Conservation (phyloP, 2,888 invertebrate species). For the Andricus quercusramuli region DNA sequence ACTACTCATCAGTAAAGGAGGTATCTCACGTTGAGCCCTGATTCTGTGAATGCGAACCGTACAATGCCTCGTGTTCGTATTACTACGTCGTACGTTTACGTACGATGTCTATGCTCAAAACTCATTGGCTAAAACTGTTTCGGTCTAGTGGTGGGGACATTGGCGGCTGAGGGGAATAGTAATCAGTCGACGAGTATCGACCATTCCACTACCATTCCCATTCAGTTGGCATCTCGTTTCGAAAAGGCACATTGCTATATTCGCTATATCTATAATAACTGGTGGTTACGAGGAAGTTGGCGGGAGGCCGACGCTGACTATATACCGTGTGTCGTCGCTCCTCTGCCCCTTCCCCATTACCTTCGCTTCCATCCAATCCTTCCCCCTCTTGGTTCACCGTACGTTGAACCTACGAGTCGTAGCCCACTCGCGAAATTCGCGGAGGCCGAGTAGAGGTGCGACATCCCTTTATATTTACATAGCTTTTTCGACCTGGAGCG, state of each 20-base stretch:
- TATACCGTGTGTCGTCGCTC: not conserved
- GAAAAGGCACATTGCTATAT: conserved; percentile 37
- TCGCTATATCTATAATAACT: not conserved
- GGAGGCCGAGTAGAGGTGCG: conserved; percentile 18
- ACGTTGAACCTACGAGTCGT: conserved; percentile 37
- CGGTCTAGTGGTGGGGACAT: conserved; percentile 25
- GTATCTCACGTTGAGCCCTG: not conserved
- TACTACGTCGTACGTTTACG: conserved; percentile 32
- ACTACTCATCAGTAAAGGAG: not conserved
- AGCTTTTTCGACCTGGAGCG: conserved; percentile 14
- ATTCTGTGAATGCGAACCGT: conserved; percentile 16
- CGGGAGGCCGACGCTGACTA: not conserved
- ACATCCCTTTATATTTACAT: conserved; percentile 42
- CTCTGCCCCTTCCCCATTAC: conserved; percentile 1
- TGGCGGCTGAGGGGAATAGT: conserved; percentile 47
- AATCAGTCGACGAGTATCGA: conserved; percentile 62
- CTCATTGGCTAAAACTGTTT: conserved; percentile 33
- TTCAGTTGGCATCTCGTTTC: conserved; percentile 61
- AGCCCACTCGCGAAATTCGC: conserved; percentile 36
- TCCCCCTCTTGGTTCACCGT: conserved; percentile 8
- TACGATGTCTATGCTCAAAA: conserved; percentile 27
- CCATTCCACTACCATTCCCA: conserved; percentile 70
- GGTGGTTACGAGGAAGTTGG: conserved; percentile 12
- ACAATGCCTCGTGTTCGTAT: not conserved
- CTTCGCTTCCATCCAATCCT: conserved; percentile 6